These are phyloP conservation scores for Episyrphus balteatus DNA, from an alignment of 1,140 invertebrate species.

Conservation along the genomic window DNA sequence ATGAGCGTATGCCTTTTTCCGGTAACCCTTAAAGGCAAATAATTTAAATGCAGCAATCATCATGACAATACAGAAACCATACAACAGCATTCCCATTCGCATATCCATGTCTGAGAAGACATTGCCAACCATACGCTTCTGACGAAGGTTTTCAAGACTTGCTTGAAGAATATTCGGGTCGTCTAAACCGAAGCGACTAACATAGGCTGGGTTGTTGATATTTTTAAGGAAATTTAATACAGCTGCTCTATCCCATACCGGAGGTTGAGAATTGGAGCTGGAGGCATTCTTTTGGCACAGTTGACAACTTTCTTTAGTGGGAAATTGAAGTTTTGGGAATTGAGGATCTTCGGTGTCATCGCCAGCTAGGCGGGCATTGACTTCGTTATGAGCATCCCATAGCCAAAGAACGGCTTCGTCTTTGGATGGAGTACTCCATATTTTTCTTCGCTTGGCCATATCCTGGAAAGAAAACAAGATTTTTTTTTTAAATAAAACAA, in stretches of 20 bases:
- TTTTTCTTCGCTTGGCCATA: constrained; percentile 59
- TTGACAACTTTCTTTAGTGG: constrained; percentile 54
- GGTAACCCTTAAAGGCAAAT: constrained; percentile 58
- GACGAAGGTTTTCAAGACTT: constrained; percentile 22
- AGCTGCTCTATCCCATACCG: constrained; percentile 54
- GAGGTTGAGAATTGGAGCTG: constrained; percentile 9
- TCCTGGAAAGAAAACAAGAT: constrained; percentile 17
- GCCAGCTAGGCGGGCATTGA: constrained; percentile 75
- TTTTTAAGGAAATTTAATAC: constrained; percentile 64
- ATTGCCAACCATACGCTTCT: constrained; percentile 38
- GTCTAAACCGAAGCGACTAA: constrained; percentile 39
- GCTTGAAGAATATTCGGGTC: constrained; percentile 16
- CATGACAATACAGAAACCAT: constrained; percentile 53
- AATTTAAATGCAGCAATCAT: constrained; percentile 65
- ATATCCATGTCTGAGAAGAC: constrained; percentile 57
- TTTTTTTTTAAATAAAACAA: no score
- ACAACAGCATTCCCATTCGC: constrained; percentile 62
- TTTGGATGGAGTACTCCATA: constrained; percentile 53
- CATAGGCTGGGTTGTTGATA: constrained; percentile 53
- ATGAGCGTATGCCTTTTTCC: constrained; percentile 56
- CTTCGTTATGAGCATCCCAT: constrained; percentile 90
- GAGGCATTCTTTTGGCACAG: constrained; percentile 45
- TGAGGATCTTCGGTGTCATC: constrained; percentile 83
- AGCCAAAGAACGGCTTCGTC: constrained; percentile 82
- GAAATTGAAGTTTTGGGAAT: constrained; percentile 87